Percentiles rank a stretch among this genome's conserved stretches.
Evolutionary conservation across 2,113 vertebrate species (phyloP).

Genomic region (Calidris pygmaea): DNA sequence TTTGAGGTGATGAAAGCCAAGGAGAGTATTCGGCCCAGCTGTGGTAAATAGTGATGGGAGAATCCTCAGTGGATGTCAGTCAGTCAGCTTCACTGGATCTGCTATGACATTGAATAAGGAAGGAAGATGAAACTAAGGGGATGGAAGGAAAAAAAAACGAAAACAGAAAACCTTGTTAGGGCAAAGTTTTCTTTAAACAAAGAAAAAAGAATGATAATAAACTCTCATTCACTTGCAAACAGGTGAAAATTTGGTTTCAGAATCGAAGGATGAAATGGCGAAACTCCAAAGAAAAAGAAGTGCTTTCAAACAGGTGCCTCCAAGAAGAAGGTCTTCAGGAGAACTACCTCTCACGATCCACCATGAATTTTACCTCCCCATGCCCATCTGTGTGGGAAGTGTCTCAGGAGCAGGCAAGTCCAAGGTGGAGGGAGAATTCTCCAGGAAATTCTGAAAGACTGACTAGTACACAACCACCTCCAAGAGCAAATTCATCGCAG

Average conservation of each 20-base stretch:
- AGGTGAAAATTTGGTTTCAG: conserved; percentile 99
- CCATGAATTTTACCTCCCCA: conserved; percentile 58
- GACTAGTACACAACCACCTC: not conserved
- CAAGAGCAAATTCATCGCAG: conserved; percentile 33
- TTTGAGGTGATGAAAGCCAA: not conserved
- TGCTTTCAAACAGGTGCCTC: conserved; percentile 74
- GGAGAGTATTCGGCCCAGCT: not conserved
- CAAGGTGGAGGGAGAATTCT: conserved; percentile 68
- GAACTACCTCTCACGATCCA: conserved; percentile 59
- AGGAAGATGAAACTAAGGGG: not conserved
- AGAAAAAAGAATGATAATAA: conserved; percentile 17
- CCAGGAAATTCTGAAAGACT: conserved; percentile 70
- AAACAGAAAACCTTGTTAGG: not conserved
- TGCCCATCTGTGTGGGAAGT: conserved; percentile 68
- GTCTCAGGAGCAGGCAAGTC: conserved; percentile 61
- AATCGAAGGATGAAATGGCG: conserved; percentile 98
- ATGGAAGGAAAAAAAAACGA: not conserved
- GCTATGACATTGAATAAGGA: not conserved
- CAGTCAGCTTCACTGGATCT: not conserved
- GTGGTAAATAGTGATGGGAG: not conserved
- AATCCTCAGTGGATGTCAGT: not conserved
- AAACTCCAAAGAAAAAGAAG: conserved; percentile 95
- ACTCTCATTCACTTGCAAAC: conserved; percentile 54
- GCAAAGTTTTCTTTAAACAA: not conserved
- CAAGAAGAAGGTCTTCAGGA: conserved; percentile 74